These are phyloP conservation scores for Rousettus leschenaultii DNA, from an alignment of 2,113 vertebrate genomes.

Conservation along the genomic window DNA sequence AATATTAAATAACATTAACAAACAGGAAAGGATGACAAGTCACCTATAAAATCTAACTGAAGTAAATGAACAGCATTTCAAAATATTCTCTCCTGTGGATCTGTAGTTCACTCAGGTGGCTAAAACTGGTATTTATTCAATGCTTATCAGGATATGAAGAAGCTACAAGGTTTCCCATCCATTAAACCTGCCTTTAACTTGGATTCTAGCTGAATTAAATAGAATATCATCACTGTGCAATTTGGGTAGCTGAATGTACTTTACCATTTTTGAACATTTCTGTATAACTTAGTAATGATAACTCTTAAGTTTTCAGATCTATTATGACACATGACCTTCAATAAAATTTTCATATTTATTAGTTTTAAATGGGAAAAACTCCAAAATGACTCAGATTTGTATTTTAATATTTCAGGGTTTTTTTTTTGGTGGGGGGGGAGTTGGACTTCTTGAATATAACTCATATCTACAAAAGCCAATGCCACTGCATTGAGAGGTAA, in stretches of 20 bases:
- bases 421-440: not conserved
- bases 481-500: not conserved
- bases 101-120: not conserved
- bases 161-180: not conserved
- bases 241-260: not conserved
- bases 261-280: conserved; percentile 18
- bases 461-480: not conserved
- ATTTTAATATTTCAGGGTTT: not conserved
- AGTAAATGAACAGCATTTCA: conserved; percentile 45
- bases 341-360: conserved; percentile 24
- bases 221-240: not conserved
- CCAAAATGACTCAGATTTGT: not conserved
- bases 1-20: not conserved
- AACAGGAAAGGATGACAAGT: not conserved
- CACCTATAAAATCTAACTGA: not conserved
- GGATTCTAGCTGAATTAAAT: conserved; percentile 32
- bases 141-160: not conserved
- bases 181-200: conserved; percentile 26
- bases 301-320: conserved; percentile 8
- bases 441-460: not conserved
- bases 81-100: conserved; percentile 30
- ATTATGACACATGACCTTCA: not conserved
- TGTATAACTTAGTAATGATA: not conserved
- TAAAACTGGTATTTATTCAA: not conserved
- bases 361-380: conserved; percentile 31